These are phyloP conservation scores for Monochamus alternatus DNA, from an alignment of 2,888 invertebrate species.

Conservation along the genomic window DNA sequence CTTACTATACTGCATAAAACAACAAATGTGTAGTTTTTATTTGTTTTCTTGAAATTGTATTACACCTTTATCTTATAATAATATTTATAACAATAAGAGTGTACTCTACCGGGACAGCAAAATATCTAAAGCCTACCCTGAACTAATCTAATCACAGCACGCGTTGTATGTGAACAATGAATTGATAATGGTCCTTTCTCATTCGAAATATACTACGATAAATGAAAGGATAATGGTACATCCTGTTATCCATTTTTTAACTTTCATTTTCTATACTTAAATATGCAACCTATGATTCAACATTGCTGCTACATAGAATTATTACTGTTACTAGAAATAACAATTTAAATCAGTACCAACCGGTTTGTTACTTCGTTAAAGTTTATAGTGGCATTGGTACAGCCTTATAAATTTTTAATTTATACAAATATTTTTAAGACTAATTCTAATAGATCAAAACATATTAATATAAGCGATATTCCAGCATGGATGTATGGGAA, in stretches of 20 bases:
- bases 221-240: conserved; percentile 22
- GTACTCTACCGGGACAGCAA: background rate
- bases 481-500: too few relatives aligned
- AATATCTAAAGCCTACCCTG: background rate
- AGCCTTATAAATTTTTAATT: background rate
- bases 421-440: background rate
- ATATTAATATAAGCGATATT: too few relatives aligned
- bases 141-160: background rate
- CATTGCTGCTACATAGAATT: background rate
- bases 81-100: too few relatives aligned
- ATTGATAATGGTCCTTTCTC: conserved; percentile 8
- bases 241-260: conserved; percentile 28
- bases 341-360: background rate
- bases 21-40: too few relatives aligned
- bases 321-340: background rate
- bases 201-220: background rate
- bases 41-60: too few relatives aligned
- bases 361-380: background rate
- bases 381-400: background rate
- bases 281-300: background rate
- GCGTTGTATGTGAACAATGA: conserved; percentile 5
- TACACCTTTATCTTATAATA: too few relatives aligned
- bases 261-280: conserved; percentile 20
- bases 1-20: too few relatives aligned
- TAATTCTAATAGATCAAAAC: too few relatives aligned